A percentile compares a stretch with the other conserved stretches of the same genome.
These are phyloP conservation scores for Ammospiza nelsoni DNA, from an alignment of 2,113 vertebrate genomes.

Conservation along the genomic window DNA sequence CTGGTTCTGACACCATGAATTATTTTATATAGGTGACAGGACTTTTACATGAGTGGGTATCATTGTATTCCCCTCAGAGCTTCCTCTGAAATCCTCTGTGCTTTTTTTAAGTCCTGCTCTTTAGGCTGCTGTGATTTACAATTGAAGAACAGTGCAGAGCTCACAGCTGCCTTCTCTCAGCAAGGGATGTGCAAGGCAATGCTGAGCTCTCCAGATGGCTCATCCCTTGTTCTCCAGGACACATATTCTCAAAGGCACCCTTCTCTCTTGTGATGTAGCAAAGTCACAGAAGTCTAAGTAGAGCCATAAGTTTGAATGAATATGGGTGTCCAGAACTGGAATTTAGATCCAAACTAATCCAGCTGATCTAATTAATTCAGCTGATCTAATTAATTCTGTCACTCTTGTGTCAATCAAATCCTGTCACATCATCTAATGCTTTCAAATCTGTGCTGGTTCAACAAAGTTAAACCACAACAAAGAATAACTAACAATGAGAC, in stretches of 20 bases:
- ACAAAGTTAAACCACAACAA: neutral
- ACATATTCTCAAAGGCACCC: neutral
- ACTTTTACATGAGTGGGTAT: neutral
- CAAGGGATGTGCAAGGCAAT: neutral
- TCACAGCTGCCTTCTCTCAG: neutral
- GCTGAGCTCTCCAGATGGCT: neutral
- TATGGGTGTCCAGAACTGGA: neutral
- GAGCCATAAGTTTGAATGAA: neutral
- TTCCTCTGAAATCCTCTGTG: neutral
- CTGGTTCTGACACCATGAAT: neutral
- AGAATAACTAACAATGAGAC: neutral
- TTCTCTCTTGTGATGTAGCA: neutral
- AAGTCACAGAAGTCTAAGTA: neutral
- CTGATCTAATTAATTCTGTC: neutral
- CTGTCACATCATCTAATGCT: neutral
- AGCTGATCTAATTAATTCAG: neutral
- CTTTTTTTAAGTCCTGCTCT: neutral
- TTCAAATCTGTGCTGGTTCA: neutral
- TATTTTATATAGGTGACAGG: neutral
- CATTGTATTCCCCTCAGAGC: neutral
- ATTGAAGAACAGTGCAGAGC: neutral
- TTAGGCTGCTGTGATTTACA: neutral
- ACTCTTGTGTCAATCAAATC: neutral
- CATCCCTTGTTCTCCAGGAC: neutral
- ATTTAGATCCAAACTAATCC: neutral